Percentiles rank a stretch among this genome's conserved stretches.
phyloP scores from a whole-genome alignment of 2,888 invertebrate genomes.

The Xylota segnis region DNA sequence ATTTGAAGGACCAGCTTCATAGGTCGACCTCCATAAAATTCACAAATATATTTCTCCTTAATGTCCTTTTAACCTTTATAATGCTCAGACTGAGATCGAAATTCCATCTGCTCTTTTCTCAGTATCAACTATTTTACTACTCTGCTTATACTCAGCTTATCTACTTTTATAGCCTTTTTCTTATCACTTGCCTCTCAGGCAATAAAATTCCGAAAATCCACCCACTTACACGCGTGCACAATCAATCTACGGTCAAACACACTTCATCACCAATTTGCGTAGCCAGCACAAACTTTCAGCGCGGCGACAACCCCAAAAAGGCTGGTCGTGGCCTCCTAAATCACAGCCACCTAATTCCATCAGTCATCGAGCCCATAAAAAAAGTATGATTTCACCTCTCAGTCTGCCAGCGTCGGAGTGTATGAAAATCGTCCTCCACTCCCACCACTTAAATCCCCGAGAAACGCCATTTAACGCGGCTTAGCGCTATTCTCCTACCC shows the following conservation, averaged over 20 bases:
- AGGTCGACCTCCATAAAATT: not conserved
- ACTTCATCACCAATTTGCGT: constrained; percentile 71
- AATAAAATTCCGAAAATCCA: constrained; percentile 51
- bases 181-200: constrained; percentile 50
- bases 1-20: not conserved
- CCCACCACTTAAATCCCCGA: constrained; percentile 59
- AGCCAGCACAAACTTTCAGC: not conserved
- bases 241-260: constrained; percentile 67
- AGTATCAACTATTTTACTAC: constrained; percentile 37
- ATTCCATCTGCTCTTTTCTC: not conserved
- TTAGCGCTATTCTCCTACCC: constrained; percentile 35
- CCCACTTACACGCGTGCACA: constrained; percentile 68
- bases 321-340: constrained; percentile 54
- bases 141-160: constrained; percentile 58
- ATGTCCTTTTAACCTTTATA: not conserved
- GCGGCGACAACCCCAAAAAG: constrained; percentile 13
- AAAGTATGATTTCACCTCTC: constrained; percentile 73
- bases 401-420: not conserved
- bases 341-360: constrained; percentile 74
- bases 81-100: not conserved
- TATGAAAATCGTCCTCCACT: constrained; percentile 2
- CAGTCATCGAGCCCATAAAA: constrained; percentile 76
- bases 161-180: constrained; percentile 60
- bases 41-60: not conserved
- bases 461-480: constrained; percentile 53